These are phyloP conservation scores for Addax nasomaculatus DNA, from an alignment of 2,113 vertebrate genomes.

Conservation along the genomic window DNA sequence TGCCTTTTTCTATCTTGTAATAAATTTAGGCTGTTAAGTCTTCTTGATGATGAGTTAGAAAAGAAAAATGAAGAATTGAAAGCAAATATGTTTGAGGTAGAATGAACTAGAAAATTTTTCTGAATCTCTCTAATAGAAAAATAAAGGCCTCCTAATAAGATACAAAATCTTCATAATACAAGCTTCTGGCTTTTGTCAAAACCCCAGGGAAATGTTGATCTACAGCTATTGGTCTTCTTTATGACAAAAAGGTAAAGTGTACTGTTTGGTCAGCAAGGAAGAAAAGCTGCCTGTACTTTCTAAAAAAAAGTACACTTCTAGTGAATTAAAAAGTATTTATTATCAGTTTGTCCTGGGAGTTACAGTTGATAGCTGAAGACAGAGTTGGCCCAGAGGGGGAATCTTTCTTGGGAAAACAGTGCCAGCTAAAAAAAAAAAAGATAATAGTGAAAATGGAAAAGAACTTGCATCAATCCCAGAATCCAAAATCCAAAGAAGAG, in stretches of 20 bases:
- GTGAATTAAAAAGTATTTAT: neutral
- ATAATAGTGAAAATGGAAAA: neutral
- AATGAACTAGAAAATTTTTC: neutral
- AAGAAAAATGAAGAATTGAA: neutral
- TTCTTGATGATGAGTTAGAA: neutral
- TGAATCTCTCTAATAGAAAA: neutral
- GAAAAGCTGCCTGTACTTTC: neutral
- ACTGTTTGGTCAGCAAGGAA: neutral
- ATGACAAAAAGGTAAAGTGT: neutral
- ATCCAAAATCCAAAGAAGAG: neutral
- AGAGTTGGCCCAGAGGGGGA: neutral
- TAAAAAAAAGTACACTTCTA: neutral
- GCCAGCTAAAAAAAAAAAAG: neutral
- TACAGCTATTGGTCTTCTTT: neutral
- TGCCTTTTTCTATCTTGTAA: slow-evolving; percentile 17
- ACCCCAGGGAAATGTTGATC: neutral
- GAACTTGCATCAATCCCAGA: neutral
- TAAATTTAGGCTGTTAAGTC: slow-evolving; percentile 5
- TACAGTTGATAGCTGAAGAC: neutral
- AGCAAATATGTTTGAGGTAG: neutral
- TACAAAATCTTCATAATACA: neutral
- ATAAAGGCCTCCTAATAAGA: neutral
- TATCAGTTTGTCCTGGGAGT: neutral
- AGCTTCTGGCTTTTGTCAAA: neutral
- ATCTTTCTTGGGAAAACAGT: neutral